Percentiles rank a stretch among this genome's conserved stretches.
phyloP scores from a whole-genome alignment of 2,888 invertebrate genomes.

The Sphecodes monilicornis region DNA sequence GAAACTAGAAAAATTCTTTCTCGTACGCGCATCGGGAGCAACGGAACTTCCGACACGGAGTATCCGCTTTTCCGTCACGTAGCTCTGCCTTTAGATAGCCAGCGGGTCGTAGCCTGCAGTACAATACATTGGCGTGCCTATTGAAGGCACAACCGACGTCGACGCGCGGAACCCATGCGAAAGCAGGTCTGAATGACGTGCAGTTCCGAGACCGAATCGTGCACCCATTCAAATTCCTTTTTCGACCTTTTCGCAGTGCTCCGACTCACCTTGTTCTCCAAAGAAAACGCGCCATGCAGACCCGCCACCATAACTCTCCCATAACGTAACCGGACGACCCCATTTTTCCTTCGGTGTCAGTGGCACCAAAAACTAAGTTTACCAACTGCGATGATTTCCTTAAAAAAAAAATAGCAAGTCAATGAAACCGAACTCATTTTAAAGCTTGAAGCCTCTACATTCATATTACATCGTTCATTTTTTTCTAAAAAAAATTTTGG shows the following conservation, averaged over 20 bases:
- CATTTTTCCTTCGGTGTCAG: not conserved
- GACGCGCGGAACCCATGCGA: constrained; percentile 70
- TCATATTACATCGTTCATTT: too few species aligned
- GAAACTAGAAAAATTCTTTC: constrained; percentile 70
- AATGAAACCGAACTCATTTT: too few species aligned
- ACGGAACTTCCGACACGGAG: constrained; percentile 79
- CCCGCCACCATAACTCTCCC: not conserved
- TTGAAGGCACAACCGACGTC: constrained; percentile 64
- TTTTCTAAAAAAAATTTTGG: too few species aligned
- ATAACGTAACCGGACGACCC: not conserved
- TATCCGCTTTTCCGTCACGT: constrained; percentile 81
- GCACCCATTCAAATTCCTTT: not conserved
- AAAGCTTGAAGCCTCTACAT: too few species aligned
- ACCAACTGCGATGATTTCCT: not conserved
- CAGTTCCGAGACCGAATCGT: constrained; percentile 24
- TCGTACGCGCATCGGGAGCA: constrained; percentile 73
- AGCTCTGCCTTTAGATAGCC: constrained; percentile 77
- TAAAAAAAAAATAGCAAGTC: too few species aligned
- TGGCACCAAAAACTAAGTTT: not conserved
- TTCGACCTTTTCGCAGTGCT: constrained; percentile 11
- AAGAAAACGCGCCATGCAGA: not conserved
- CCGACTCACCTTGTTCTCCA: not conserved
- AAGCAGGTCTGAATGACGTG: constrained; percentile 52
- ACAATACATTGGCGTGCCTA: constrained; percentile 69
- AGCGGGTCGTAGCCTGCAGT: constrained; percentile 74